Evolutionary conservation across 2,797 vertebrate genomes (phyloP), one percentile per base, ranked within the genome.

Genomic region (Poeciliopsis gracilis): DNA sequence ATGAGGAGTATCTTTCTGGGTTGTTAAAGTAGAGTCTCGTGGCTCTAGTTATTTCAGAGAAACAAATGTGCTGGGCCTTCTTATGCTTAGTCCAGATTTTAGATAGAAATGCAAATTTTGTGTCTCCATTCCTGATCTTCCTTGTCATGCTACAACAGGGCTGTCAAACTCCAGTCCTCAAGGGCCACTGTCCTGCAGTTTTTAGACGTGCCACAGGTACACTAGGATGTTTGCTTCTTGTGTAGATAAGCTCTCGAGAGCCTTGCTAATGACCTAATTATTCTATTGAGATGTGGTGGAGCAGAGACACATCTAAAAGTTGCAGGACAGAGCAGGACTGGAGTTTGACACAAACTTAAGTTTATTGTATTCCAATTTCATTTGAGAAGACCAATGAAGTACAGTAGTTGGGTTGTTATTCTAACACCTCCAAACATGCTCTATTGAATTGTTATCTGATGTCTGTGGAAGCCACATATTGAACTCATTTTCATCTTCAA

Each of bases 71-170:
- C 36, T 51, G 53, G 75, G 53, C 73, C 78, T 88, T 18, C 84
- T 67, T 59, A 74, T 80, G 57, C 73, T 46, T 71, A 79, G 84
- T 86, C 87, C 77, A 45, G 59, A 83, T 76, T 81, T 80, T 6
- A 36, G 55, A 25, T 83, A 51, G 63, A 78, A 79, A 88, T 76
- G 63, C 61, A 45, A 46, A 18, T 30, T 72, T 53, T 45, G 67
- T 63, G 43, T 63, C 77, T 85, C 73, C 30, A n/a, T 76, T 82
- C 75, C 45, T 57, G 28, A 38, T 38, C 61, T 25, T 8, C 53
- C 53, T n/a, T 55, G 53, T 12, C 20, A 23, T 20, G 18, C 6
- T 20, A 49, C 5, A 18, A 49, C 43, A 45, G 43, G 11, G 43
- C 11, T 45, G 43, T 45, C 43, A 45, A 45, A 45, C 43, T 45